A percentile compares a stretch with the other conserved stretches of the same genome.
These are phyloP conservation scores for Brachylomia viminalis DNA, from an alignment of 2,888 invertebrate genomes.

Conservation along the genomic window DNA sequence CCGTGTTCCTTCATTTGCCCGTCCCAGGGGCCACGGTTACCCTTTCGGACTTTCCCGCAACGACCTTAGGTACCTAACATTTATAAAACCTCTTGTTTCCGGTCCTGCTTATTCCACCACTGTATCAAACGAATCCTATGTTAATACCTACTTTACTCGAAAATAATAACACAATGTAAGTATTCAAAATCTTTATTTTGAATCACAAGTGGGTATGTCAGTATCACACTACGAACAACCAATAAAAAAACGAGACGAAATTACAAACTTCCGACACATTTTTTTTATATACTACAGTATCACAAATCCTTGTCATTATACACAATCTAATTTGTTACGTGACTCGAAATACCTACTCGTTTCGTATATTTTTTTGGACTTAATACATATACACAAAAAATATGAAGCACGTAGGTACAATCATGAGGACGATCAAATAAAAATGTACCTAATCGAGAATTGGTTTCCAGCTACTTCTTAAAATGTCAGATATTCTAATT, in stretches of 20 bases:
- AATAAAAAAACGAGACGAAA: conserved; percentile 29
- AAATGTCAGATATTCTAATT: not conserved
- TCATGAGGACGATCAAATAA: conserved; percentile 38
- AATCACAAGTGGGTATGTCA: not conserved
- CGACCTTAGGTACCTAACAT: not conserved
- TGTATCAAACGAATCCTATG: not conserved
- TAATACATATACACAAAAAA: conserved; percentile 34
- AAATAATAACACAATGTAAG: not conserved
- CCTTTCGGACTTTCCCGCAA: too few relatives aligned
- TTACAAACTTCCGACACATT: conserved; percentile 30
- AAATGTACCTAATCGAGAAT: conserved; percentile 4
- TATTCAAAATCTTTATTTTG: not conserved
- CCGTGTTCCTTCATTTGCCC: too few relatives aligned
- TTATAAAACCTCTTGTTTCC: not conserved
- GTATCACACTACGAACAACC: not conserved
- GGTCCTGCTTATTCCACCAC: not conserved
- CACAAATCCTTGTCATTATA: conserved; percentile 56
- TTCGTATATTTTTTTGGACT: conserved; percentile 29
- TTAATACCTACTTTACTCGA: not conserved
- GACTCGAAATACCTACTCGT: conserved; percentile 42
- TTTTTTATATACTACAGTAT: conserved; percentile 38
- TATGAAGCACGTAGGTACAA: conserved; percentile 51
- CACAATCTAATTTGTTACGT: conserved; percentile 64
- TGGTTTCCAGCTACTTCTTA: conserved; percentile 15
- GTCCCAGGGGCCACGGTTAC: too few relatives aligned